These are phyloP conservation scores for Psettodes erumei DNA, from an alignment of 2,113 vertebrate genomes.

Conservation along the genomic window DNA sequence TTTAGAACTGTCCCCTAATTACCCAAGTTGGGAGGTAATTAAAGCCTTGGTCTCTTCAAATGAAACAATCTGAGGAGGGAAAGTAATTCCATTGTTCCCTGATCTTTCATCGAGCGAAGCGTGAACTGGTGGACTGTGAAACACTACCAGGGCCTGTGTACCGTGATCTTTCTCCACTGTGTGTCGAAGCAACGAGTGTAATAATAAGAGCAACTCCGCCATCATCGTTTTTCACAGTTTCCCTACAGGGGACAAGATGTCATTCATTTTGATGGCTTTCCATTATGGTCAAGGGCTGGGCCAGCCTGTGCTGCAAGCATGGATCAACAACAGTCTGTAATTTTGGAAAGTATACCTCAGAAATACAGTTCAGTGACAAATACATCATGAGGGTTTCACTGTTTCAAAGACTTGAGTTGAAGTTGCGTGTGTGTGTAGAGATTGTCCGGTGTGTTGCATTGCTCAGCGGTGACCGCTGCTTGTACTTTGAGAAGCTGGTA, in stretches of 20 bases:
- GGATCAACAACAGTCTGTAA: slow-evolving; percentile 35
- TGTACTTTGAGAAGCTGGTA: background rate
- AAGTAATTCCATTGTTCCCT: background rate
- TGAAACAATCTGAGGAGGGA: background rate
- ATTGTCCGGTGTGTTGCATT: background rate
- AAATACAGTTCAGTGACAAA: background rate
- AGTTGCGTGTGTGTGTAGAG: background rate
- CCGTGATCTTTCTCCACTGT: background rate
- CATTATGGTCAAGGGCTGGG: slow-evolving; percentile 24
- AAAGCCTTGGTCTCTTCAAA: background rate
- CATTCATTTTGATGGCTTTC: slow-evolving; percentile 10
- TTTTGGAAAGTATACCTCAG: slow-evolving; percentile 38
- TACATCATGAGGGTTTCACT: background rate
- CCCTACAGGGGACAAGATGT: background rate
- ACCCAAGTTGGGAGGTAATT: background rate
- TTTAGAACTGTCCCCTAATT: background rate
- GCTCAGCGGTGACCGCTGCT: slow-evolving; percentile 3
- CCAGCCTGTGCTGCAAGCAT: background rate
- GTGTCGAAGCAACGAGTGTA: slow-evolving; percentile 14
- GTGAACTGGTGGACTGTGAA: slow-evolving; percentile 29
- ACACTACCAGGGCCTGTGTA: background rate
- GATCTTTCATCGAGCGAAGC: background rate
- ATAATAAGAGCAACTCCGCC: slow-evolving; percentile 1
- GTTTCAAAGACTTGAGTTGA: background rate
- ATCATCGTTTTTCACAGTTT: slow-evolving; percentile 31